Conservation (phyloP, 2,797 vertebrate genomes). For the Phrynocephalus guinanensis region DNA sequence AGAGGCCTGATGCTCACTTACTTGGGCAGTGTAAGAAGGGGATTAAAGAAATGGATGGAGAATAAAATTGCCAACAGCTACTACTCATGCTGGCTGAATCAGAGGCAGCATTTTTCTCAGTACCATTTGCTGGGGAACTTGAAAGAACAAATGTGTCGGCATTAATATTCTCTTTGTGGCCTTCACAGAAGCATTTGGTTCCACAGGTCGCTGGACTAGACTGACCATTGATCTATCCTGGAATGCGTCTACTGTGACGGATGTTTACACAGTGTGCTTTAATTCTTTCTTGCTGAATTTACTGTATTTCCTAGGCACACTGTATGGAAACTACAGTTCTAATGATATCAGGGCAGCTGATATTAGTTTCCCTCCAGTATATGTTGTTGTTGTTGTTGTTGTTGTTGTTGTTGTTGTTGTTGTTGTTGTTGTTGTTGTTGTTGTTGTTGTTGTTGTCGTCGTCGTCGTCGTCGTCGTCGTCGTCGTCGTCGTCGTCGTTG, state of each 20-base stretch:
- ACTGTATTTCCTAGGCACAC: neutral
- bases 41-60: neutral
- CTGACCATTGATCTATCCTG: neutral
- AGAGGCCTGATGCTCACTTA: neutral
- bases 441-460: neutral
- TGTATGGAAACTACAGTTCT: neutral
- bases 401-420: too few relatives aligned
- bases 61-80: neutral
- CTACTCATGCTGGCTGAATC: neutral
- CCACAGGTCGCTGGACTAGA: neutral
- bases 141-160: neutral
- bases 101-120: neutral
- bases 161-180: neutral
- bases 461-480: too few relatives aligned
- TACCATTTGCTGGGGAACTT: neutral
- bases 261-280: too few relatives aligned
- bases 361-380: neutral
- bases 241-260: neutral
- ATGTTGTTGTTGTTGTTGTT: neutral
- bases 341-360: neutral
- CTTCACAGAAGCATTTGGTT: neutral
- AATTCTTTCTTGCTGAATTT: neutral
- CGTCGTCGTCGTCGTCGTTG: too few relatives aligned
- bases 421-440: too few relatives aligned
- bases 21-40: neutral